phyloP scores from a whole-genome alignment of 2,888 invertebrate species.

The Megastigmus dorsalis region DNA sequence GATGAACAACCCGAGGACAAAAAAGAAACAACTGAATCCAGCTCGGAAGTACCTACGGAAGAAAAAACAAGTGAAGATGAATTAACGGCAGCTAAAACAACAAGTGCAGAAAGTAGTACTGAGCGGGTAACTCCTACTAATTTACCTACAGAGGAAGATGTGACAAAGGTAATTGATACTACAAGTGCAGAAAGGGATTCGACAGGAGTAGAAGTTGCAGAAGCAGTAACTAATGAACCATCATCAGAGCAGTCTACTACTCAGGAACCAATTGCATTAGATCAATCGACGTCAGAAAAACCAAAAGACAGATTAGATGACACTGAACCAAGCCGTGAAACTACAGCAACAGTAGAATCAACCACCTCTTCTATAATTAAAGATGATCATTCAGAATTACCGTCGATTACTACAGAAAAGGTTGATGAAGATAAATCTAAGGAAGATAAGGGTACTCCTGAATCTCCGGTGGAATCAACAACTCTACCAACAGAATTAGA shows the following conservation, averaged over 20 bases:
- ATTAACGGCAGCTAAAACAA: constrained; percentile 27
- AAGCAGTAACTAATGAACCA: constrained; percentile 23
- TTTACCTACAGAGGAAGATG: constrained; percentile 33
- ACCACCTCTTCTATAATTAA: neutral
- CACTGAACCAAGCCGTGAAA: neutral
- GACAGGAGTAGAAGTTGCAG: neutral
- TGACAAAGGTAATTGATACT: neutral
- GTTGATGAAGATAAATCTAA: neutral
- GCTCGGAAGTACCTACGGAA: constrained; percentile 13
- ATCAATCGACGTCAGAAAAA: neutral
- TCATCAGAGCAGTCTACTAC: constrained; percentile 35
- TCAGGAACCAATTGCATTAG: neutral
- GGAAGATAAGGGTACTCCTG: neutral
- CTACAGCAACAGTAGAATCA: constrained; percentile 16
- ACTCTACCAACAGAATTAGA: neutral
- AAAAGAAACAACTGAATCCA: constrained; percentile 30
- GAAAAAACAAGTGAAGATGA: constrained; percentile 44
- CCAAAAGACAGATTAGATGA: constrained; percentile 3
- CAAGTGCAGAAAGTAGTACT: constrained; percentile 49
- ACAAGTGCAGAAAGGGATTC: neutral
- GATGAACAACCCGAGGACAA: neutral
- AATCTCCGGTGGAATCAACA: neutral
- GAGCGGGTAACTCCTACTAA: neutral
- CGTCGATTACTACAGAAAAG: constrained; percentile 1
- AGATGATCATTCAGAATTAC: neutral